Evolutionary conservation across 2,888 invertebrate species (phyloP).

Genomic region (Melangyna quadrimaculata): DNA sequence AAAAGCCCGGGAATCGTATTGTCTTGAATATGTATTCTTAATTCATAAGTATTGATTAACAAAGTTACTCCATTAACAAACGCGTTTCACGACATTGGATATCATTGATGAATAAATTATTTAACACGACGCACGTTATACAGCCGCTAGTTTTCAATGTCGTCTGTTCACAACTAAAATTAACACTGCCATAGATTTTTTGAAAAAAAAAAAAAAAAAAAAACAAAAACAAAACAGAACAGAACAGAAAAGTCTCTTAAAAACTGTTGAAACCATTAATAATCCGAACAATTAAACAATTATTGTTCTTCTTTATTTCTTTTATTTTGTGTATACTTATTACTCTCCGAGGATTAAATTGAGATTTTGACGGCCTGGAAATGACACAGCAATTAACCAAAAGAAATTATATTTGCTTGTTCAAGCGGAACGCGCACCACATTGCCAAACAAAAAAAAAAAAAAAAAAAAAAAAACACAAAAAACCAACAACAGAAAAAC

Average conservation of each 20-base stretch:
- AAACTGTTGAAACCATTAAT: slow-evolving; percentile 19
- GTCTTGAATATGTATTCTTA: not conserved
- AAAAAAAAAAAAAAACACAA: not conserved
- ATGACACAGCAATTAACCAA: slow-evolving; percentile 63
- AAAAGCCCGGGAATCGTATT: too few relatives aligned
- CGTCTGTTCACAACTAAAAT: not conserved
- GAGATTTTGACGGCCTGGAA: slow-evolving; percentile 42
- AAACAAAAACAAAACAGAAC: slow-evolving; percentile 14
- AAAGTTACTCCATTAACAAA: slow-evolving; percentile 1
- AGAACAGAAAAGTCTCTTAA: too few relatives aligned
- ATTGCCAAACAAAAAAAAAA: not conserved
- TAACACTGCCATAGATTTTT: not conserved
- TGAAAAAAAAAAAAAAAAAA: not conserved
- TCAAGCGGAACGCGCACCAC: slow-evolving; percentile 3
- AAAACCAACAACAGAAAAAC: not conserved
- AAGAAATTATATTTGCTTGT: slow-evolving; percentile 53
- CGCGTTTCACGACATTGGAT: not conserved
- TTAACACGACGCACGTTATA: not conserved
- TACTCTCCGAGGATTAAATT: slow-evolving; percentile 7
- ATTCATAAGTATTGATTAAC: slow-evolving; percentile 1
- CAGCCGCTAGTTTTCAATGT: not conserved
- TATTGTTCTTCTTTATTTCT: slow-evolving; percentile 44
- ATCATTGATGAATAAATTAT: slow-evolving; percentile 3
- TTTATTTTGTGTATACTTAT: not conserved
- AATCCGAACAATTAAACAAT: slow-evolving; percentile 62